phyloP scores from a whole-genome alignment of 2,888 invertebrate species.

The Tipula helvola region DNA sequence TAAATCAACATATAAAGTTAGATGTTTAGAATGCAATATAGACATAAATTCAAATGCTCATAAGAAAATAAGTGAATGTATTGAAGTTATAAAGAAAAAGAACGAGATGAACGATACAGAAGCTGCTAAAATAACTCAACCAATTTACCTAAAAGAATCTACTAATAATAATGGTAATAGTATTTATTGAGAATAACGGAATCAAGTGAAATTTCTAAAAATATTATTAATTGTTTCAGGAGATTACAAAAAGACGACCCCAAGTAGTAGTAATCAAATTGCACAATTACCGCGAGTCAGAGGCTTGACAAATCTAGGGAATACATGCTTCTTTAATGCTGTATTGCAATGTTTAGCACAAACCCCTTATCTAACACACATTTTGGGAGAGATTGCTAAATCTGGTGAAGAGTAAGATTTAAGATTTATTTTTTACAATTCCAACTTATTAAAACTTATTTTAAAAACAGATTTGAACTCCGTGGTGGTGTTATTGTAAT shows the following conservation, averaged over 20 bases:
- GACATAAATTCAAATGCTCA: slow-evolving; percentile 47
- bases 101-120: slow-evolving; percentile 23
- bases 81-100: slow-evolving; percentile 58
- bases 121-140: slow-evolving; percentile 23
- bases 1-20: slow-evolving; percentile 56
- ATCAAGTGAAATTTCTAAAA: not conserved
- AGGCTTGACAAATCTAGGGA: slow-evolving; percentile 84
- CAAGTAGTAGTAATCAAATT: not conserved
- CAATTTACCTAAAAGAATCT: slow-evolving; percentile 17
- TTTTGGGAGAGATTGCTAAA: slow-evolving; percentile 54
- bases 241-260: not conserved
- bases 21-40: slow-evolving; percentile 68
- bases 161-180: not conserved
- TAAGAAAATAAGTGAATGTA: slow-evolving; percentile 59
- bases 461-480: slow-evolving; percentile 41
- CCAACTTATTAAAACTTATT: not conserved
- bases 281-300: slow-evolving; percentile 43
- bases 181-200: not conserved
- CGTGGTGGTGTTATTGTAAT: slow-evolving; percentile 57
- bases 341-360: slow-evolving; percentile 87
- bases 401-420: slow-evolving; percentile 46
- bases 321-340: slow-evolving; percentile 96
- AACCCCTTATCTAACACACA: slow-evolving; percentile 62
- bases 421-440: not conserved
- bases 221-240: not conserved